A percentile compares a stretch with the other conserved stretches of the same genome.
phyloP scores from a whole-genome alignment of 2,113 vertebrate genomes.

The Melanerpes aurifrons region DNA sequence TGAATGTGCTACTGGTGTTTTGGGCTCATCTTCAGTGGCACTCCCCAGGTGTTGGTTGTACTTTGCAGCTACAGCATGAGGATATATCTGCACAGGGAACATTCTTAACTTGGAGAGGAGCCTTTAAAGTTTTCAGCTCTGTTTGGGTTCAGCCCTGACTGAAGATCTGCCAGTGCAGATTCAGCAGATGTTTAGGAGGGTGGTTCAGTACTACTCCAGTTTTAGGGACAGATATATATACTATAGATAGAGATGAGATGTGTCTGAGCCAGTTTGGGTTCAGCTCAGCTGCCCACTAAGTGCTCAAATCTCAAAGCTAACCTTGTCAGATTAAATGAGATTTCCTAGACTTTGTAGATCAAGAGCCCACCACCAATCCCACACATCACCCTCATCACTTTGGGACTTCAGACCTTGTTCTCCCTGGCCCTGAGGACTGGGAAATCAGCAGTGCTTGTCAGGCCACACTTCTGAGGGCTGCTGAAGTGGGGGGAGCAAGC shows the following conservation, averaged over 20 bases:
- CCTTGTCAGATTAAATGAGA: neutral
- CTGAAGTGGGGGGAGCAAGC: neutral
- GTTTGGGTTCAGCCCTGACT: neutral
- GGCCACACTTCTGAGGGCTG: neutral
- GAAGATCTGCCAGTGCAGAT: neutral
- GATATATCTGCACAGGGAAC: neutral
- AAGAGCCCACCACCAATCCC: accelerated
- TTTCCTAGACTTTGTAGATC: neutral
- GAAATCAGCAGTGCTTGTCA: accelerated
- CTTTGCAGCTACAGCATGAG: neutral
- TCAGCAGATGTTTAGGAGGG: neutral
- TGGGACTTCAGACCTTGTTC: neutral
- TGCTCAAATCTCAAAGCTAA: neutral
- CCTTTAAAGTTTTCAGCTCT: neutral
- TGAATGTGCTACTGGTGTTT: neutral
- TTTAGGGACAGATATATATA: neutral
- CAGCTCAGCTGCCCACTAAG: neutral
- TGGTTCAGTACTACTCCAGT: neutral
- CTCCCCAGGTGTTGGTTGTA: neutral
- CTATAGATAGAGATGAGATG: too few species aligned
- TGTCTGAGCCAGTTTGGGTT: neutral
- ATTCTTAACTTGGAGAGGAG: neutral
- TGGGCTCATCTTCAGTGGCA: neutral
- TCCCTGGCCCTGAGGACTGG: neutral
- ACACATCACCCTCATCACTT: neutral